Evolutionary conservation across 2,113 vertebrate species (phyloP).

Genomic region (Pseudolaguvia tuberculata): DNA sequence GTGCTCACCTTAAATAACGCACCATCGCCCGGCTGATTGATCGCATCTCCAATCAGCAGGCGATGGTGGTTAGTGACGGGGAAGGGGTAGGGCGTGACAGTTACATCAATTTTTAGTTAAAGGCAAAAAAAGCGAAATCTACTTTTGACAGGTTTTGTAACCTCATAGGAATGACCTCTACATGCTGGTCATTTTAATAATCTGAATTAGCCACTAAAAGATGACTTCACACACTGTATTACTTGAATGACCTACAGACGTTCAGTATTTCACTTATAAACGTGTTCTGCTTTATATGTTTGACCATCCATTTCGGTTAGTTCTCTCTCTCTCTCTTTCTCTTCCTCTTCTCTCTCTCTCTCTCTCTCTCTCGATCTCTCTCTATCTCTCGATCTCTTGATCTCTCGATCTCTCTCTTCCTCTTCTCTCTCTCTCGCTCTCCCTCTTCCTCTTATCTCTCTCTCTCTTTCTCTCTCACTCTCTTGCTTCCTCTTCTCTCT

Average conservation of each 20-base stretch:
- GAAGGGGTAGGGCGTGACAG: no score
- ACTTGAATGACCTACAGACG: background rate
- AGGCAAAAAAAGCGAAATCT: background rate
- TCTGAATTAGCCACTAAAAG: background rate
- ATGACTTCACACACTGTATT: background rate
- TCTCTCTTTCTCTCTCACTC: no score
- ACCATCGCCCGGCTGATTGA: no score
- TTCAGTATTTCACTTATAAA: conserved; percentile 4
- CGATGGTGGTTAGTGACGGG: no score
- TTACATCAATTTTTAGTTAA: background rate
- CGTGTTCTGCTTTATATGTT: background rate
- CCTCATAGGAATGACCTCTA: background rate
- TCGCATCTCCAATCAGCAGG: no score
- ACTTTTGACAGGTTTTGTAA: background rate
- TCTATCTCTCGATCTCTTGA: background rate
- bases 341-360: background rate
- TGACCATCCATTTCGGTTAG: background rate
- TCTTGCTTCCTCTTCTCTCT: background rate
- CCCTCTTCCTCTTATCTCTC: no score
- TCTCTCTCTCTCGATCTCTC: background rate
- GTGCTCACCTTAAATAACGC: no score
- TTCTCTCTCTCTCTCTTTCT: background rate
- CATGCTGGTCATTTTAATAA: background rate
- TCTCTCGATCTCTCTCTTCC: no score
- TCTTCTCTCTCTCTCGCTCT: no score